Conservation (phyloP, 2,797 vertebrate genomes). For the Glyptemys insculpta region DNA sequence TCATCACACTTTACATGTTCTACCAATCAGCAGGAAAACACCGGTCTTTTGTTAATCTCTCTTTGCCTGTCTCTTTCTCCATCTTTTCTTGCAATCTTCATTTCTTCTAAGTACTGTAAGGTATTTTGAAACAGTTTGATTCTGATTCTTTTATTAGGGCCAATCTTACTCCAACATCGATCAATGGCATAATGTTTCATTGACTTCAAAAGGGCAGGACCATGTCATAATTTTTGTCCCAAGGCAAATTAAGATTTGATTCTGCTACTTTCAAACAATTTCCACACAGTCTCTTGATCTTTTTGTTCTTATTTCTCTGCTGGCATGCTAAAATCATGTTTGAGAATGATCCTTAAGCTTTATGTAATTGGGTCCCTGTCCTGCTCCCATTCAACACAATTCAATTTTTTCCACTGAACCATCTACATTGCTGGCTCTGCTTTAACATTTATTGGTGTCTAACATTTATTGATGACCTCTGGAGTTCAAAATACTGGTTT, state of each 20-base stretch:
- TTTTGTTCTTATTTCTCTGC: not conserved
- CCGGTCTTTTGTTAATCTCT: not conserved
- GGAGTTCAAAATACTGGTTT: not conserved
- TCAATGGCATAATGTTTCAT: not conserved
- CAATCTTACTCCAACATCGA: not conserved
- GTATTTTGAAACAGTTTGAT: not conserved
- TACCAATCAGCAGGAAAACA: not conserved
- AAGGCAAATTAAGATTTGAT: not conserved
- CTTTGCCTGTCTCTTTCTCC: not conserved
- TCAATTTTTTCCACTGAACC: conserved; percentile 20
- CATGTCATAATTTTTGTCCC: not conserved
- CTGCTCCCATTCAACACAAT: not conserved
- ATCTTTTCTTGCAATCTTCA: not conserved
- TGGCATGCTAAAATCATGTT: accelerated
- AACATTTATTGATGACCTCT: conserved; percentile 16
- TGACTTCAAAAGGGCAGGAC: not conserved
- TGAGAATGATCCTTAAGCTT: not conserved
- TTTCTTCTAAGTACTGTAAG: not conserved
- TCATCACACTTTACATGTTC: not conserved
- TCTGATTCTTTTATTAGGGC: not conserved
- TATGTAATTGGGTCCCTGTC: not conserved
- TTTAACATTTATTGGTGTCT: not conserved
- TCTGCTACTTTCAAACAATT: not conserved
- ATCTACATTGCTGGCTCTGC: not conserved
- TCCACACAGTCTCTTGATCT: not conserved